Evolutionary conservation across 2,113 vertebrate genomes (phyloP), one percentile per base, ranked within the genome.

Genomic region (Delphinus delphis): DNA sequence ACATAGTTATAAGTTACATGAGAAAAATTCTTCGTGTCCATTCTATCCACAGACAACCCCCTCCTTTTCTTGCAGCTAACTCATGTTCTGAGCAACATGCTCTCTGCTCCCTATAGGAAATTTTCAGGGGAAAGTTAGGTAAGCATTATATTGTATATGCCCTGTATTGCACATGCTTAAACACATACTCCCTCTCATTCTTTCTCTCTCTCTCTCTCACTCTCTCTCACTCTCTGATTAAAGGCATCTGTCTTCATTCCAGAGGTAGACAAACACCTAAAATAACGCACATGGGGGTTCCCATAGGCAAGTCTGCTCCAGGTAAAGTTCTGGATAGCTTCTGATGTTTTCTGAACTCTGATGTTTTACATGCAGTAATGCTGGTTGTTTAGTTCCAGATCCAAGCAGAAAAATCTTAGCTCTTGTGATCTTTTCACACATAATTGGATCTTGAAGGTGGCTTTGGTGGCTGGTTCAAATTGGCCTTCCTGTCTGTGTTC

Each of bases 171-270:
- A 73, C 55, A 5, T 8, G 50, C 14, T n/a, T 33, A 55, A 17
- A 36, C 47, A 58, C 14, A 33, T 15, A 5, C 33, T 17, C 11
- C 47, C 58, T 62, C 21, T 36, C 68, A 23, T 26, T 6, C 6
- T 41, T 1, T 38, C 38, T 38, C 38, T 1, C 73, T 47, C 73
- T 20, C 21, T 31, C 73, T 10, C 15, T 2, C 11, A 4, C 28
- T 5, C 8, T 33, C 28, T 77, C 0, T 77, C 74, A 20, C 47
- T 33, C 74, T 77, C 41, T 28, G 21, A 20, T 31, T 58, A 67
- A 81, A 87, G 88, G 87, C 13, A 14, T 62, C 74, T 88, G 17
- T 68, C 47, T 93, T 96, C 50, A 70, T 90, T 96, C 68, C 31
- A 87, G 68, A 74, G 31, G 6, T 50, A 58, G 67, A 86, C 9